Evolutionary conservation across 2,113 vertebrate genomes (phyloP), one percentile per base, ranked within the genome.

Genomic region (Nothobranchius furzeri): DNA sequence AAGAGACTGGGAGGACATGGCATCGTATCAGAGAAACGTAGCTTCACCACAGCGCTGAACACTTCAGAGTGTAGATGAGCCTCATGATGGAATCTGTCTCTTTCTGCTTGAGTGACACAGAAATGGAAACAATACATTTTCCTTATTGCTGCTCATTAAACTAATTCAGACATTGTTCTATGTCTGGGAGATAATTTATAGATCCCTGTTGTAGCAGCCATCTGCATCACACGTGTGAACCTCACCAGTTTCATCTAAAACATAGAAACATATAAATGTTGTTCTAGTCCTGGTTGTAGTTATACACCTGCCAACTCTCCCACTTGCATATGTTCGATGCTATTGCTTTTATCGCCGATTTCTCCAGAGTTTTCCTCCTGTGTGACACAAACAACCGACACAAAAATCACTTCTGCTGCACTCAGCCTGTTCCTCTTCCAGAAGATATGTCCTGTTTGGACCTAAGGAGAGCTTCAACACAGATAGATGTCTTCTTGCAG

Each of bases 261-360:
- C 15, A 61, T 69, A 76, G 51, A 60, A n/a, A 51, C 3, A 35
- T 74, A 59, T 75, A 51, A 76, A 72, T 79, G 66, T 66, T 78
- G 64, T 75, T 43, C 50, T 51, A 56, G 54, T 62, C 65, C 65
- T 67, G 64, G 64, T 67, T 69, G 55, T 61, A 74, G 68, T 56
- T 81, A 60, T 62, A 15, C 60, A 64, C 37, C 75, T 83, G 81
- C 81, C 82, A 87, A 62, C 60, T 78, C 63, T 58, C 30, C 56
- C 35, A 37, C 63, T 57, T 70, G 42, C 36, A 14, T 15, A 24
- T 6, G 48, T 84, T 81, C 84, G 81, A 87, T 81, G 77, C 70
- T 68, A 74, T 43, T 67, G 60, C 78, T 84, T 87, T 89, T 69
- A 79, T 83, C 63, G 69, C 56, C 14, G 60, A 74, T 70, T 82